Conservation (phyloP, 2,797 vertebrate genomes). For the Denticeps clupeoides region DNA sequence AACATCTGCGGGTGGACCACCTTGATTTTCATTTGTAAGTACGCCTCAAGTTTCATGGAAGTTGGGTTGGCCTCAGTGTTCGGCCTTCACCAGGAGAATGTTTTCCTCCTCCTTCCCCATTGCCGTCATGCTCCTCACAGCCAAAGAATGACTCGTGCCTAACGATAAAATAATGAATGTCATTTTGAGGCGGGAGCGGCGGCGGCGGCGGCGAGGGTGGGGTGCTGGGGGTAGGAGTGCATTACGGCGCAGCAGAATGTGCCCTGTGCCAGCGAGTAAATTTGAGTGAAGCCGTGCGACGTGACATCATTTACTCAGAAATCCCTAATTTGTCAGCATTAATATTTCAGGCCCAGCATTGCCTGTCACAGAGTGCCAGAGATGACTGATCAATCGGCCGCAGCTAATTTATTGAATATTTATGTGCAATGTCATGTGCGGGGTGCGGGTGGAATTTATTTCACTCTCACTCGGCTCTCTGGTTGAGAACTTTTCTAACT, state of each 20-base stretch:
- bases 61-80: too few species aligned
- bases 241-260: constrained; percentile 53
- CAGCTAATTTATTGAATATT: constrained; percentile 99
- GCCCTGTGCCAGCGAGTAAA: constrained; percentile 80
- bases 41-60: too few species aligned
- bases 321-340: constrained; percentile 99
- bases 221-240: constrained; percentile 28
- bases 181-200: constrained; percentile 42
- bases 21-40: too few species aligned
- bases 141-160: constrained; percentile 50
- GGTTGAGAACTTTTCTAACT: constrained; percentile 67
- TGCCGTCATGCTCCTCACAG: not conserved
- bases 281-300: constrained; percentile 95
- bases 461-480: constrained; percentile 59
- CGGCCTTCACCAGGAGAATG: not conserved
- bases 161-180: constrained; percentile 62
- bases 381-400: constrained; percentile 95
- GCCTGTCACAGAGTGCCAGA: constrained; percentile 92
- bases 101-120: not conserved
- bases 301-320: constrained; percentile 99
- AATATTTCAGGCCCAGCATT: constrained; percentile 96
- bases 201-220: not conserved
- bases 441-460: constrained; percentile 82
- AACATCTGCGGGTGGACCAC: too few species aligned
- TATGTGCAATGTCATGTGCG: constrained; percentile 95